Percentiles rank a stretch among this genome's conserved stretches.
Conservation (phyloP, 2,113 vertebrate genomes). For the Chrysemys picta region DNA sequence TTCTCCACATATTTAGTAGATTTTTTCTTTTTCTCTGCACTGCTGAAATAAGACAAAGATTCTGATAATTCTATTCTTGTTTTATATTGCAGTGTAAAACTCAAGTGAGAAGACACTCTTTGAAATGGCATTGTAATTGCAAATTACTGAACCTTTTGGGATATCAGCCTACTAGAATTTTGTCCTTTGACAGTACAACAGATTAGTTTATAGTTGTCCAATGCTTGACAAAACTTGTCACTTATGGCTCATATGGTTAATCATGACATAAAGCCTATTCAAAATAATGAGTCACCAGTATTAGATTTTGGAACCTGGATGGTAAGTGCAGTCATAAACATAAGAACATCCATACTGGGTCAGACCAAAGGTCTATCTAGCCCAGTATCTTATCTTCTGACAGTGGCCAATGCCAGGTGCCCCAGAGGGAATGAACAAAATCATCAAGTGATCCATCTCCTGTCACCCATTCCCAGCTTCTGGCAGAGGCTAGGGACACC, state of each 20-base stretch:
- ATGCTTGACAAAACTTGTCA: background rate
- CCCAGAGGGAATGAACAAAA: too few species aligned
- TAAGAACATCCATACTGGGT: too few species aligned
- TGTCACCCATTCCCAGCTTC: too few species aligned
- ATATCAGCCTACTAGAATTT: background rate
- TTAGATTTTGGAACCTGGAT: background rate
- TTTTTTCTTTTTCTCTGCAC: background rate
- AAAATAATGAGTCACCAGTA: background rate
- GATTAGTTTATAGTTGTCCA: background rate
- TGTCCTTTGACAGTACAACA: background rate
- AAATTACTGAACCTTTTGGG: background rate
- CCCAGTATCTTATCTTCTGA: too few species aligned
- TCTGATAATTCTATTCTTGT: background rate
- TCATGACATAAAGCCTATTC: background rate
- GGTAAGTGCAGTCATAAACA: background rate
- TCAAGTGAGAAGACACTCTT: background rate
- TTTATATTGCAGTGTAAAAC: accelerated
- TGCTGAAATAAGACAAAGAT: background rate
- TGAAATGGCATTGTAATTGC: background rate
- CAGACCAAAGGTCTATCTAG: too few species aligned
- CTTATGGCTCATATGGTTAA: background rate
- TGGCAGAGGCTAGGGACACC: too few species aligned
- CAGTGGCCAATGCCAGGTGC: too few species aligned
- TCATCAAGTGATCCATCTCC: too few species aligned
- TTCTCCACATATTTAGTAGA: background rate